Base-by-base conservation (phyloP, 2,888 invertebrate species). In the Pemphredon lugubris region DNA sequence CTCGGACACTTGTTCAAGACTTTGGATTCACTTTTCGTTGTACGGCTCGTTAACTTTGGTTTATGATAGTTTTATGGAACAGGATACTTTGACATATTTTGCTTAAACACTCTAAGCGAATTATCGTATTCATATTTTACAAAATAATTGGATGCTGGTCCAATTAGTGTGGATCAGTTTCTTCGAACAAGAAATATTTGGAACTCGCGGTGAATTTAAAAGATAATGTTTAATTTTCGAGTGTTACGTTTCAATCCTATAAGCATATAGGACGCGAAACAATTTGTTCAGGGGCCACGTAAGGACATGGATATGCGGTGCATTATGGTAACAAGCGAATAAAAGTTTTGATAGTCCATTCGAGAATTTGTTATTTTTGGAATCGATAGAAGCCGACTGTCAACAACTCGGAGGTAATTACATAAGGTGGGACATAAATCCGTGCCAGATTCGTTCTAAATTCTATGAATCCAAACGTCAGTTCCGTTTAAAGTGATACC, bases 341-440 rank as follows among this genome's bases (percentile, higher is more conserved):
- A 76, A 80, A 71, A 77, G 40, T 64, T 40, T 47, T 39, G 42
- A 64, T 64, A 48, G 44, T 48, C 59, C 16, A 79, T 68, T 71
- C 64, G 73, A 76, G 80, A 61, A 71, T 71, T 69, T 63, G 77
- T 81, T 81, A 81, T 81, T 81, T 81, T 75, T 48, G 73, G 79
- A 81, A 77, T 79, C 74, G 71, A 79, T 77, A 75, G 69, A 51
- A 75, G 69, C 60, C 59, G 61, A 71, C 69, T 77, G 65, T 76
- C 72, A 66, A 69, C 73, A 67, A 73, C 60, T 57, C 47, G 66
- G 63, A 51, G 54, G 64, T 72, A 81, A 78, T 81, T 81, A 81
- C 54, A 79, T 81, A 81, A 81, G 80, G 48, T 63, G 60, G 39
- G 32, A 14, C 47, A 68, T 67, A 78, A 75, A 69, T 67, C 65